Evolutionary conservation across 2,797 vertebrate genomes (phyloP), one percentile per base, ranked within the genome.

Genomic region (Enoplosus armatus): DNA sequence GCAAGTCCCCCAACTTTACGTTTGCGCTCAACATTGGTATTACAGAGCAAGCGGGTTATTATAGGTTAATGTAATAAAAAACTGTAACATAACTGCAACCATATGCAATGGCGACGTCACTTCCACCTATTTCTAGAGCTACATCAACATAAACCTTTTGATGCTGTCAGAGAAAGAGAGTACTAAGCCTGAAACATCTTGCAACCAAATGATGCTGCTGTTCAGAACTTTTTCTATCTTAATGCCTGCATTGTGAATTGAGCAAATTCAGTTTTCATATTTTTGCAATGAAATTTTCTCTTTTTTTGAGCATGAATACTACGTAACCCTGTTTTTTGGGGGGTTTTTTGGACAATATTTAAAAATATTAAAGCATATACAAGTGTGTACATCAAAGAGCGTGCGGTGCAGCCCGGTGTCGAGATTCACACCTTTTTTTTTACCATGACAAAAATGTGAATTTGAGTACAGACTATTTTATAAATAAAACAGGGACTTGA

Each of bases 131-230:
- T 60, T 27, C 22, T 54, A 18, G 31, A 37, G 31, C 9, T 29
- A 9, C 41, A 12, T 47, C 33, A 64, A 51, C 39, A 55, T 35
- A 54, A 68, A 53, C 15, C 8, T 22, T 18, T 18, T 45, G 29
- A 60, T 48, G 63, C 41, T 65, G 29, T 31, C 47, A 68, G 26
- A 33, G 15, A 24, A 59, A 33, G 39, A 33, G 39, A 33, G 26
- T 43, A 29, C 33, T 47, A 26, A 59, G 33, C 22, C 15, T 59
- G 22, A 65, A 75, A 59, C 33, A 59, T 45, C 12, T 66, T 29
- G 62, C 14, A 39, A 37, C 26, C n/a, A 43, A n/a, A 8, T 9
- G 1, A 4, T 43, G 35, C 43, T 33, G 11, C 27, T 47, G 5
- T 0, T 14, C 16, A 53, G 16, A 60, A 41, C 24, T 8, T 29